Evolutionary conservation across 2,797 vertebrate genomes (phyloP).

Genomic region (Muscicapa striata): DNA sequence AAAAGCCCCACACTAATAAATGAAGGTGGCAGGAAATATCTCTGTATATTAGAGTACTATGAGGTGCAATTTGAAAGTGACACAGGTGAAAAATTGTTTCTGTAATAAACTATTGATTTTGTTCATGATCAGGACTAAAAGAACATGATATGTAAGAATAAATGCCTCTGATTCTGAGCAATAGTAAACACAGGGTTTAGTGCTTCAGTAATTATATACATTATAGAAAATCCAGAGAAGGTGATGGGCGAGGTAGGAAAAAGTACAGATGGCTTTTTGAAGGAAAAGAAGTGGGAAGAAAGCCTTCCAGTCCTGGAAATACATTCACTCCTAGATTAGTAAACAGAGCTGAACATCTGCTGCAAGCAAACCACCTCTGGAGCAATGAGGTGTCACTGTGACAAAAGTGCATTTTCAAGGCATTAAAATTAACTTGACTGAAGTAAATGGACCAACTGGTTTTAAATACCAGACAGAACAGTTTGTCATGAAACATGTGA

Average conservation of each 20-base stretch:
- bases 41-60: background rate
- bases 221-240: background rate
- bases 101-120: constrained; percentile 71
- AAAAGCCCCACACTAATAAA: constrained; percentile 38
- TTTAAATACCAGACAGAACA: background rate
- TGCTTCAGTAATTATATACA: background rate
- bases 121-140: background rate
- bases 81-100: constrained; percentile 63
- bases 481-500: background rate
- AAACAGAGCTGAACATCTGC: background rate
- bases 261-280: background rate
- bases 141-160: constrained; percentile 37
- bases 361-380: background rate
- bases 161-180: background rate
- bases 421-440: background rate
- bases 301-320: background rate
- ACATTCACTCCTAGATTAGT: background rate
- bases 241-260: background rate
- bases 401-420: background rate
- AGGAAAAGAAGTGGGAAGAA: background rate
- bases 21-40: constrained; percentile 59
- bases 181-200: background rate
- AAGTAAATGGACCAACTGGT: background rate
- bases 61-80: constrained; percentile 56
- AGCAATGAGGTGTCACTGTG: background rate